phyloP scores from a whole-genome alignment of 2,888 invertebrate species.

The Agrilus mali region DNA sequence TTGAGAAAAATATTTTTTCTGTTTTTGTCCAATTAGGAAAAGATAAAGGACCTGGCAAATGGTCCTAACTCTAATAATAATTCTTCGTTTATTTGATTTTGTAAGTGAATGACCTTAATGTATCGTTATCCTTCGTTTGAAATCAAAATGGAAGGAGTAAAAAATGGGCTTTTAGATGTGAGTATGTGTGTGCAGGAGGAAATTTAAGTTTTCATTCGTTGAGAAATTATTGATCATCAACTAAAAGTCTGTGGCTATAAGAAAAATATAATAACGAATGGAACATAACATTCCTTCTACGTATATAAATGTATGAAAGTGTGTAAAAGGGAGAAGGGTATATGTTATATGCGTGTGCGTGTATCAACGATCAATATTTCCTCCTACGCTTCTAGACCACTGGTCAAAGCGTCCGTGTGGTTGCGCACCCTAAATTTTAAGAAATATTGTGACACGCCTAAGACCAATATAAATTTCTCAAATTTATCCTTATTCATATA shows the following conservation, averaged over 20 bases:
- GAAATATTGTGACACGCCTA: conserved; percentile 33
- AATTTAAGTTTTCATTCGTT: conserved; percentile 1
- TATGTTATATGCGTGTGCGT: conserved; percentile 28
- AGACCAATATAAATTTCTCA: conserved; percentile 10
- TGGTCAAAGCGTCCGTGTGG: conserved; percentile 30
- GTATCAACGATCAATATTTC: conserved; percentile 31
- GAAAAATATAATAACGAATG: conserved; percentile 33
- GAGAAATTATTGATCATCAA: conserved; percentile 34
- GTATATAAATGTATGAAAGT: conserved; percentile 15
- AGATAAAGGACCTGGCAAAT: too few species aligned
- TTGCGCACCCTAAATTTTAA: conserved; percentile 34
- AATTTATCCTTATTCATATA: conserved; percentile 2
- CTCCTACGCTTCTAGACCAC: conserved; percentile 33
- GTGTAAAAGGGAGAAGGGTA: conserved; percentile 17
- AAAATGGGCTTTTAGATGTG: too few species aligned
- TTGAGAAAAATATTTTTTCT: too few species aligned
- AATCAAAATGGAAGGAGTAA: too few species aligned
- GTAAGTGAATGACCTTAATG: too few species aligned
- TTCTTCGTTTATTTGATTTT: too few species aligned
- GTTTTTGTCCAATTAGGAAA: too few species aligned
- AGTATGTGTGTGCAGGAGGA: too few species aligned
- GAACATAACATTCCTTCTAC: conserved; percentile 26
- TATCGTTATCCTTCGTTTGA: too few species aligned
- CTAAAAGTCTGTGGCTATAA: conserved; percentile 31
- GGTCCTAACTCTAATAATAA: too few species aligned